Evolutionary conservation across 2,888 invertebrate species (phyloP).

Genomic region (Eristalis arbustorum): DNA sequence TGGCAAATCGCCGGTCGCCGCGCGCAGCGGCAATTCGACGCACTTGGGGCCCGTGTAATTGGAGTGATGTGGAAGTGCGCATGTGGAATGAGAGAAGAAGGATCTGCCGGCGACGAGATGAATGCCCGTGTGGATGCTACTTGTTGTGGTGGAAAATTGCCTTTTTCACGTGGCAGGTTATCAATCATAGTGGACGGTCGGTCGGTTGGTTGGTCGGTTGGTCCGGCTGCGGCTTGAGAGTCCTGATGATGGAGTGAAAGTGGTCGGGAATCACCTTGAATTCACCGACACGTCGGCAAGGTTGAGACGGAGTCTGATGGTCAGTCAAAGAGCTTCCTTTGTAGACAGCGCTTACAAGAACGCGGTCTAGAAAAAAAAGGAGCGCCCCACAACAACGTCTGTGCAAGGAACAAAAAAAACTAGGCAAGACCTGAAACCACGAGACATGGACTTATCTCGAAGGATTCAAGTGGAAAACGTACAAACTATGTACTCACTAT

Average conservation of each 20-base stretch:
- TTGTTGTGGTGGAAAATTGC: constrained; percentile 62
- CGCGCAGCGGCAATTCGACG: constrained; percentile 45
- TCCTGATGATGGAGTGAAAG: neutral
- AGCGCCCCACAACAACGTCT: too few species aligned
- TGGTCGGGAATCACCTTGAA: neutral
- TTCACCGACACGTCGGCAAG: too few species aligned
- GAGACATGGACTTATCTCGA: too few species aligned
- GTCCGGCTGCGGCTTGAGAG: neutral
- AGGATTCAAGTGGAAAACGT: too few species aligned
- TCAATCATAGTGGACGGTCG: constrained; percentile 28
- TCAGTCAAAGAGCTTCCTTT: too few species aligned
- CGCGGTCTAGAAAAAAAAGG: too few species aligned
- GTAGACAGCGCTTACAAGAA: too few species aligned
- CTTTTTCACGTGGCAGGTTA: constrained; percentile 20
- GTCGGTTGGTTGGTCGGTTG: neutral
- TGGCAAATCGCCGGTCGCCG: constrained; percentile 41
- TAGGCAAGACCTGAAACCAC: too few species aligned
- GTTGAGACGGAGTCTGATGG: too few species aligned
- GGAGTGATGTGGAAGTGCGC: constrained; percentile 46
- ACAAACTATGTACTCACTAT: too few species aligned
- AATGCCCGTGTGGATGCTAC: constrained; percentile 40
- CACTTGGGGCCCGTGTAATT: constrained; percentile 40
- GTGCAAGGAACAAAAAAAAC: too few species aligned
- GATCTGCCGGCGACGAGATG: constrained; percentile 14
- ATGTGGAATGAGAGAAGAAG: neutral